Evolutionary conservation across 2,797 vertebrate genomes (phyloP), one percentile per base, ranked within the genome.

Genomic region (Ataeniobius toweri): DNA sequence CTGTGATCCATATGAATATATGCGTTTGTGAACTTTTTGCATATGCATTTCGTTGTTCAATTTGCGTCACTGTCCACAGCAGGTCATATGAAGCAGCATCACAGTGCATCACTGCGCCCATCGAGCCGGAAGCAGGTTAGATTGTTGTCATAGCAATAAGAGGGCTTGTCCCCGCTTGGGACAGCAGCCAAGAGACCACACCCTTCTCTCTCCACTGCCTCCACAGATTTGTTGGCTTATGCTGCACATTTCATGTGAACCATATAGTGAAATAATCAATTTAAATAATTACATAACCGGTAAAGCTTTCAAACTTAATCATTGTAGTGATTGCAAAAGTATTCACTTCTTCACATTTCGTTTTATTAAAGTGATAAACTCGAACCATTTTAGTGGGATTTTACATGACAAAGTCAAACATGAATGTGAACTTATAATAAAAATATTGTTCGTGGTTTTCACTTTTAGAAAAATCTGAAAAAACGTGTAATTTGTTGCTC

Each of bases 111-210:
- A 79, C 53, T 70, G 81, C 72, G 51, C 85, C 75, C 81, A 63
- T 75, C 31, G n/a, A 82, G 86, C 91, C 86, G 92, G 89, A 93
- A 93, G 88, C 83, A 0, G 88, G 72, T 67, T 80, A 82, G 80
- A 79, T 74, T 74, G 92, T 92, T 92, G 70, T 87, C 83, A 92
- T 91, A 63, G 88, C 81, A 82, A 92, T 89, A 59, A 73, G 83
- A 89, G 89, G 89, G 90, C 80, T 80, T 75, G 89, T 91, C 91
- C 83, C 71, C 84, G 59, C 58, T 39, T 78, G 81, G 91, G 91
- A 91, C 90, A 81, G 79, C 83, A 83, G 83, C 89, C 88, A 91
- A 88, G 58, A 82, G 88, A 90, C 94, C 94, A 94, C 94, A 95
- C 94, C 94, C 94, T 91, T 92, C 82, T 61, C 61, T 51, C 14